Evolutionary conservation across 2,888 invertebrate genomes (phyloP).

Genomic region (Entomobrya proxima): DNA sequence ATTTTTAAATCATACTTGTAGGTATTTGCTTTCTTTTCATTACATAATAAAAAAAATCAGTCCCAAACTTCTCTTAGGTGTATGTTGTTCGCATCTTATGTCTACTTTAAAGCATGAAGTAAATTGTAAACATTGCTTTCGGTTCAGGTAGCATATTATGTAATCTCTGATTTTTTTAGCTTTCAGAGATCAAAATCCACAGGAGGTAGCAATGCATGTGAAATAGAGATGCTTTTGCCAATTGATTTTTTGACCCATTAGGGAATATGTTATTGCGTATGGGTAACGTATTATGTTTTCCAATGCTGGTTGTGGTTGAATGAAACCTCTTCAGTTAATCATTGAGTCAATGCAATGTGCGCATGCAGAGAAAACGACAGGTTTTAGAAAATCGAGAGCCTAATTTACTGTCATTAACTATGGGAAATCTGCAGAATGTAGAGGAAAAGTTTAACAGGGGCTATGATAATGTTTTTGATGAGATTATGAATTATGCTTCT

Average conservation of each 20-base stretch:
- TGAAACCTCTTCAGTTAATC: background rate
- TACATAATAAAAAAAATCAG: too few species aligned
- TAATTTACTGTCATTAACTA: constrained; percentile 33
- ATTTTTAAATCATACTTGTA: too few species aligned
- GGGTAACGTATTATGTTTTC: background rate
- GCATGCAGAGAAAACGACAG: constrained; percentile 1
- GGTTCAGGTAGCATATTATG: too few species aligned
- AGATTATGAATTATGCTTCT: too few species aligned
- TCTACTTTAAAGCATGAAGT: too few species aligned
- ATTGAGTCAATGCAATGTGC: background rate
- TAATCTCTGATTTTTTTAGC: constrained; percentile 28
- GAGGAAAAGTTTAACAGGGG: background rate
- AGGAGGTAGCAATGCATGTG: constrained; percentile 49
- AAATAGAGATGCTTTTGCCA: constrained; percentile 43
- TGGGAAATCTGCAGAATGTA: constrained; percentile 37
- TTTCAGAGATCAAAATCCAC: constrained; percentile 50
- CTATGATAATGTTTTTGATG: too few species aligned
- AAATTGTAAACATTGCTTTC: too few species aligned
- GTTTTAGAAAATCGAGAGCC: constrained; percentile 34
- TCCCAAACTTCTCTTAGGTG: too few species aligned
- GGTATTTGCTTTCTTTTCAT: too few species aligned
- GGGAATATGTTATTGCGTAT: constrained; percentile 30
- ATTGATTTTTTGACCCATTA: constrained; percentile 56
- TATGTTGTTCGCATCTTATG: too few species aligned
- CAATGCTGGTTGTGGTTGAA: background rate